Evolutionary conservation across 2,797 vertebrate species (phyloP).

Genomic region (Girardinus metallicus): DNA sequence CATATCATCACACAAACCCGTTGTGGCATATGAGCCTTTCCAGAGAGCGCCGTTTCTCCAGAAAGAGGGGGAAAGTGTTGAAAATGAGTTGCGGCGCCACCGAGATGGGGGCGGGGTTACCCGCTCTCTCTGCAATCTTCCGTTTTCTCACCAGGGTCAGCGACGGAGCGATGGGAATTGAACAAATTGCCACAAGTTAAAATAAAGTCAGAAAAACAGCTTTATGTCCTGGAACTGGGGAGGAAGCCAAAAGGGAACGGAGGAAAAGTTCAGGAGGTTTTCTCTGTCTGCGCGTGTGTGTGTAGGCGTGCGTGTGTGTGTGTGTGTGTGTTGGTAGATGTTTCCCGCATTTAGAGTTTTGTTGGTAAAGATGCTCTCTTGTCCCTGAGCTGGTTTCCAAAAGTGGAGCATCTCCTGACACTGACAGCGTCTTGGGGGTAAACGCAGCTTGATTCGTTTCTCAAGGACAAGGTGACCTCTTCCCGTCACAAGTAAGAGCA

Average conservation of each 20-base stretch:
- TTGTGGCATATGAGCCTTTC: conserved; percentile 47
- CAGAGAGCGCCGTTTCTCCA: conserved; percentile 47
- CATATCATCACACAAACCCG: conserved; percentile 53
- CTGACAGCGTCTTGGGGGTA: conserved; percentile 27
- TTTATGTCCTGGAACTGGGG: conserved; percentile 46
- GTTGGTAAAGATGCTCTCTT: conserved; percentile 52
- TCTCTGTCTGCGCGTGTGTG: conserved; percentile 21
- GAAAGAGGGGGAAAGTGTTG: conserved; percentile 54
- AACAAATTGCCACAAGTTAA: conserved; percentile 58
- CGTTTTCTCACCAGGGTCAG: conserved; percentile 57
- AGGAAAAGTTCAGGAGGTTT: conserved; percentile 62
- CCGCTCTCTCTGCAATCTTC: conserved; percentile 47
- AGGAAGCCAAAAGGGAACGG: conserved; percentile 57
- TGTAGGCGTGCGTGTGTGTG: background rate
- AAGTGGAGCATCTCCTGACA: conserved; percentile 71
- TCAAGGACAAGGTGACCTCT: conserved; percentile 72
- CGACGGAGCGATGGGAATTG: conserved; percentile 58
- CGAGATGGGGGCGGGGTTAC: conserved; percentile 44
- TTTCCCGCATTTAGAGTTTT: conserved; percentile 59
- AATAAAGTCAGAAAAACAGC: conserved; percentile 60
- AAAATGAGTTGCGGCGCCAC: conserved; percentile 67
- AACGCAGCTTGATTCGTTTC: conserved; percentile 60
- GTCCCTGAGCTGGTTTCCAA: conserved; percentile 70
- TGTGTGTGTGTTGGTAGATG: conserved; percentile 19
- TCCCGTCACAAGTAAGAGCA: conserved; percentile 52